Conservation (phyloP, 2,797 vertebrate genomes). For the Taenioides sp. region DNA sequence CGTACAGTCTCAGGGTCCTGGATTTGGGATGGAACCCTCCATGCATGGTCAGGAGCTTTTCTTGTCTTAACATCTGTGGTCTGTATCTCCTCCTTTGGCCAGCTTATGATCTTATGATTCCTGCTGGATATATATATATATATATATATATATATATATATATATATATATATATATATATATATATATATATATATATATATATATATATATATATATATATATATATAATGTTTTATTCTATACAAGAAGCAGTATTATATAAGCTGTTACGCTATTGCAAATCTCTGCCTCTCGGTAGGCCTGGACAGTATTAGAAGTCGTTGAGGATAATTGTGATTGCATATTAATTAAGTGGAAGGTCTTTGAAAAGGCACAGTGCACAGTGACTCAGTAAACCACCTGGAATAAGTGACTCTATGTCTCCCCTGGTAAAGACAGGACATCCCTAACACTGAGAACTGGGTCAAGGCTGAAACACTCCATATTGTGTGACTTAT, state of each 20-base stretch:
- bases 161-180: too few relatives aligned
- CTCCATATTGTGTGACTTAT: conserved; percentile 42
- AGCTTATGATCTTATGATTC: too few relatives aligned
- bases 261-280: conserved; percentile 19
- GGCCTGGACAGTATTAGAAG: conserved; percentile 41
- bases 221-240: background rate
- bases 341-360: conserved; percentile 62
- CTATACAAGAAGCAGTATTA: conserved; percentile 7
- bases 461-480: conserved; percentile 75
- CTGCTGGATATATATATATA: too few relatives aligned
- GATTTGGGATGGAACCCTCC: too few relatives aligned
- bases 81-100: too few relatives aligned
- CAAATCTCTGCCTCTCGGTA: conserved; percentile 22
- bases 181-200: too few relatives aligned
- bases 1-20: too few relatives aligned
- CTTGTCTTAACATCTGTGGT: too few relatives aligned
- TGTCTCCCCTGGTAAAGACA: conserved; percentile 65
- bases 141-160: too few relatives aligned
- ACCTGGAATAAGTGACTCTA: conserved; percentile 71
- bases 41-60: too few relatives aligned
- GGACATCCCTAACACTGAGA: conserved; percentile 68
- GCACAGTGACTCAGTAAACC: conserved; percentile 71
- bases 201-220: too few relatives aligned
- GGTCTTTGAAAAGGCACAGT: conserved; percentile 63
- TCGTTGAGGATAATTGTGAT: conserved; percentile 45